Evolutionary conservation across 1,140 invertebrate genomes (phyloP), one percentile per base, ranked within the genome.

Genomic region (Antheraea mylitta): DNA sequence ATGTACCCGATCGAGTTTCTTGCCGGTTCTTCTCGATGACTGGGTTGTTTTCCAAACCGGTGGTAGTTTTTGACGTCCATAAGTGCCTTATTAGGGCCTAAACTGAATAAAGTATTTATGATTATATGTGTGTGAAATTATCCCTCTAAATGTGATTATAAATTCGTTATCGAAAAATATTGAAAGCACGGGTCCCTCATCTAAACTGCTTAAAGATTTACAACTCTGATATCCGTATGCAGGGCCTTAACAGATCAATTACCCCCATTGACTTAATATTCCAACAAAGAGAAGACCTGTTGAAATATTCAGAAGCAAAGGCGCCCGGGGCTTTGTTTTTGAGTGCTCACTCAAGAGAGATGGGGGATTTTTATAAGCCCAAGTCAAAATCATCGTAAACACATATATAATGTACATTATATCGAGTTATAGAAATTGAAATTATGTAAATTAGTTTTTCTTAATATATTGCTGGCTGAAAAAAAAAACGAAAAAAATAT

Each of bases 251-350:
- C 82, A 88, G 86, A 88, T 88, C 86, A 90, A 90, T 90, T 90
- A 90, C 87, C 86, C 76, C 77, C 82, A 88, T 87, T 90, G 87
- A 90, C 87, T 90, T 90, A 90, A 90, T 90, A 87, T 87, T 87
- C 80, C 70, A 72, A 85, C 84, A 86, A 89, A 87, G 87, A 79
- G 85, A 82, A 87, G 83, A 85, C 82, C 86, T 87, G 81, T 86
- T 88, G 82, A 90, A 90, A 88, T 88, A 88, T 89, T 88, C 82
- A 87, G 71, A 65, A 86, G 84, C 72, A 68, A 71, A 83, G 76
- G 79, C 80, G 78, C 73, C 74, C 75, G 59, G 77, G 76, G 83
- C 83, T 83, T 87, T 87, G 84, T 87, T 89, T 82, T 87, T 87
- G 85, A 86, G 83, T 80, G 74, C 78, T 74, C 74, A 69, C 81